Conservation (phyloP, 2,888 invertebrate genomes). For the Nysson spinosus region DNA sequence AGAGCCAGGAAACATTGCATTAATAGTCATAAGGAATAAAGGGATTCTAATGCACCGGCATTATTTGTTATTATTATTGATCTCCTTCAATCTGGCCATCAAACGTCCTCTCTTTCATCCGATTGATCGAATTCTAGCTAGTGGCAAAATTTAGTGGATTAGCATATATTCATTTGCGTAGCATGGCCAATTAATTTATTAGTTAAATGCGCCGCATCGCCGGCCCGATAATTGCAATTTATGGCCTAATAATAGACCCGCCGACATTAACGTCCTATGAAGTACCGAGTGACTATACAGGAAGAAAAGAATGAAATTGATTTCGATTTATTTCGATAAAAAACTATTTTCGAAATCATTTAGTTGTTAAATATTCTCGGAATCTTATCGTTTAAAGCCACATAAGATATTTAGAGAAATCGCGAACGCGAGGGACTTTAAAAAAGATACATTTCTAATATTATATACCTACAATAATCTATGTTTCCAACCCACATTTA, state of each 20-base stretch:
- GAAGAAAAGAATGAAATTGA: not conserved
- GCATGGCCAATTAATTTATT: constrained; percentile 58
- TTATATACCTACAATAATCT: too few species aligned
- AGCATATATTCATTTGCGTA: constrained; percentile 61
- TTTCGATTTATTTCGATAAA: too few species aligned
- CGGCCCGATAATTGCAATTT: constrained; percentile 56
- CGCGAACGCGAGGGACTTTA: too few species aligned
- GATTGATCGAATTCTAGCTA: constrained; percentile 51
- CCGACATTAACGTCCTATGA: constrained; percentile 29
- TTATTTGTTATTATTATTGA: constrained; percentile 1
- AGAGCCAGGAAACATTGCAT: too few species aligned
- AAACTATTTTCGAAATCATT: too few species aligned
- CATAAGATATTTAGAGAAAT: too few species aligned
- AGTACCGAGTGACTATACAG: constrained; percentile 18
- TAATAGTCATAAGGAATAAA: too few species aligned
- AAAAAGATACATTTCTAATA: too few species aligned
- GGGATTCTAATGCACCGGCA: constrained; percentile 34
- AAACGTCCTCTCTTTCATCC: constrained; percentile 32
- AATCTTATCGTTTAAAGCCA: too few species aligned
- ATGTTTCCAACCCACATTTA: too few species aligned
- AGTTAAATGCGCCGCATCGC: constrained; percentile 56
- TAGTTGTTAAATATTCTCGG: too few species aligned
- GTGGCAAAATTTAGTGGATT: constrained; percentile 49
- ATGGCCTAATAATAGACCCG: constrained; percentile 53
- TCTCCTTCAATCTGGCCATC: constrained; percentile 44